A percentile compares a stretch with the other conserved stretches of the same genome.
Evolutionary conservation across 2,113 vertebrate species (phyloP).

Genomic region (Opisthocomus hoazin): DNA sequence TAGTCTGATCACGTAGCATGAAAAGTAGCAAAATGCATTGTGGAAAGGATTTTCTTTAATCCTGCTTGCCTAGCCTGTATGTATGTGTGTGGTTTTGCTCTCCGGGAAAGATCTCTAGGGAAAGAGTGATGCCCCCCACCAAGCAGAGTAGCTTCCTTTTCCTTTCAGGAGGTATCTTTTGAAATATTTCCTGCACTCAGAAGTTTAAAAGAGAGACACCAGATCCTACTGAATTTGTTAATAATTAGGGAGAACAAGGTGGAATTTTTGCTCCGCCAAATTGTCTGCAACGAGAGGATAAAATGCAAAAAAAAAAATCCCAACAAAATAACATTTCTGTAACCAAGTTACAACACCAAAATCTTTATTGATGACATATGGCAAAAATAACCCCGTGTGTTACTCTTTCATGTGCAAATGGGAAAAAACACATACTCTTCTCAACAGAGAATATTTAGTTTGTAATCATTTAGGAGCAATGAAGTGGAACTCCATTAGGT

Average conservation of each 20-base stretch:
- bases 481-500: not conserved
- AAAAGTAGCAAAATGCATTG: not conserved
- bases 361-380: not conserved
- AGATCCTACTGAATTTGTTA: not conserved
- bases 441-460: not conserved
- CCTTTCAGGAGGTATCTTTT: not conserved
- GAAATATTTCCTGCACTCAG: not conserved
- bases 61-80: not conserved
- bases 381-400: not conserved
- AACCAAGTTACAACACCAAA: not conserved
- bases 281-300: not conserved
- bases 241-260: not conserved
- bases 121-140: not conserved
- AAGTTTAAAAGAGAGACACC: not conserved
- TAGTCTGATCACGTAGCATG: not conserved
- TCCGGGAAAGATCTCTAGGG: not conserved
- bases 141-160: not conserved
- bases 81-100: not conserved
- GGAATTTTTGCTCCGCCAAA: not conserved
- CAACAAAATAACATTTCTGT: not conserved
- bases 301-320: not conserved
- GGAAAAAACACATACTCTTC: not conserved
- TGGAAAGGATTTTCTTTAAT: slow-evolving; percentile 38
- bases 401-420: not conserved
- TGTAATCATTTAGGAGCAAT: not conserved